Evolutionary conservation across 2,888 invertebrate genomes (phyloP), one percentile per base, ranked within the genome.

Genomic region (Dastarcus helophoroides): DNA sequence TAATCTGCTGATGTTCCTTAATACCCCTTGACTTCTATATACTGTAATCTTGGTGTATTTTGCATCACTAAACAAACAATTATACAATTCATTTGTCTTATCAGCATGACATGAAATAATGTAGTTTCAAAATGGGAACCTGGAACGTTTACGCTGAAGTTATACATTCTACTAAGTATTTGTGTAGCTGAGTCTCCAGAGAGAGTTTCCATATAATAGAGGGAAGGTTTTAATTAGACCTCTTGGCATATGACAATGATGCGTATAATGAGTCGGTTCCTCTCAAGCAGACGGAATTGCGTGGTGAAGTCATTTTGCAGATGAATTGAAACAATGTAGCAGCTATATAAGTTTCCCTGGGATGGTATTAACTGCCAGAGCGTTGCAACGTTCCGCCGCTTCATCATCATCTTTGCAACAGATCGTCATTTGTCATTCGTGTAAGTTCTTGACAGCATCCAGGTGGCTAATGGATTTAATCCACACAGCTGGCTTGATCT

Each of bases 391-490:
- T 36, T 36, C 29, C 36, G 32, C 28, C 31, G 30, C 38, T 38
- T 36, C 38, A 38, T 38, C 38, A 38, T 38, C 38, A 38, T 36
- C 38, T 30, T 36, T 26, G 31, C 17, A 7, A 17, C 19, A 17
- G 6, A 44, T 42, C 41, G 48, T 43, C 47, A 48, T 48, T 48
- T 48, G 47, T 48, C 48, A 48, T 42, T 36, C 37, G 41, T 40
- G 40, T 43, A 47, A 46, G 42, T 44, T 46, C 31, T 35, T 46
- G 47, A 48, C 48, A 48, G 47, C 41, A 38, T 40, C 45, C 50
- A 50, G 47, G 48, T 49, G 48, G 46, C 44, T 50, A 50, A 50
- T 50, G 50, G 47, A 43, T 45, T 45, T 48, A 48, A 48, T 50
- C 45, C 43, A 40, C 43, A 38, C 42, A 37, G 32, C 34, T 41